A percentile compares a stretch with the other conserved stretches of the same genome.
Evolutionary conservation across 1,140 invertebrate species (phyloP).

Genomic region (Wiebesia pumilae): DNA sequence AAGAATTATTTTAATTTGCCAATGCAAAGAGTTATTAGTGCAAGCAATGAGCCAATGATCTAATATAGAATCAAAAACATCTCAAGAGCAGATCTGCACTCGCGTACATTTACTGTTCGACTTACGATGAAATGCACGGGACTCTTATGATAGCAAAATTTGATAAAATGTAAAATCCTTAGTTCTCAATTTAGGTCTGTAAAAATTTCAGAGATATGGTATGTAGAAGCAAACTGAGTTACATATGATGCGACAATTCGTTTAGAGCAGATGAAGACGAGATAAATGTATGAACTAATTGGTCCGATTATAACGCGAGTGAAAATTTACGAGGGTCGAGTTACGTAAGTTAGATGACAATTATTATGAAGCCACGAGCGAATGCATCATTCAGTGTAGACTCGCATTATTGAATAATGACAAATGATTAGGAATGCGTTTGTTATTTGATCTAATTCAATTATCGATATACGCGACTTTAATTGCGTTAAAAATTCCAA

Average conservation of each 20-base stretch:
- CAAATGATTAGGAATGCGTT: constrained; percentile 57
- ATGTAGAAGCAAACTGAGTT: neutral
- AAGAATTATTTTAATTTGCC: neutral
- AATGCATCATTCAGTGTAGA: neutral
- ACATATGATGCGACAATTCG: neutral
- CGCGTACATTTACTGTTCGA: neutral
- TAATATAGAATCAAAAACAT: neutral
- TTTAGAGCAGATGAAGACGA: neutral
- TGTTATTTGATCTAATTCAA: constrained; percentile 57
- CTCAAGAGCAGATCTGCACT: neutral
- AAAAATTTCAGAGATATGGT: neutral
- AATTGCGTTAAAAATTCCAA: neutral
- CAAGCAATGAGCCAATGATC: neutral
- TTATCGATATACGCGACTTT: constrained; percentile 18
- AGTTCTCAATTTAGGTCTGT: neutral
- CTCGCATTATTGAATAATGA: constrained; percentile 57
- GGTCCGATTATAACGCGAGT: constrained; percentile 26
- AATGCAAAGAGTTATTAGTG: neutral
- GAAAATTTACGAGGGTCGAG: neutral
- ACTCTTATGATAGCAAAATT: neutral
- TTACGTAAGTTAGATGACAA: constrained; percentile 56
- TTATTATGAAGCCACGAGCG: constrained; percentile 39
- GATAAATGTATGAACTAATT: constrained; percentile 36
- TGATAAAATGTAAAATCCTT: neutral
- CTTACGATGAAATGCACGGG: neutral